phyloP scores from a whole-genome alignment of 2,888 invertebrate genomes.

The Dryococelus australis region DNA sequence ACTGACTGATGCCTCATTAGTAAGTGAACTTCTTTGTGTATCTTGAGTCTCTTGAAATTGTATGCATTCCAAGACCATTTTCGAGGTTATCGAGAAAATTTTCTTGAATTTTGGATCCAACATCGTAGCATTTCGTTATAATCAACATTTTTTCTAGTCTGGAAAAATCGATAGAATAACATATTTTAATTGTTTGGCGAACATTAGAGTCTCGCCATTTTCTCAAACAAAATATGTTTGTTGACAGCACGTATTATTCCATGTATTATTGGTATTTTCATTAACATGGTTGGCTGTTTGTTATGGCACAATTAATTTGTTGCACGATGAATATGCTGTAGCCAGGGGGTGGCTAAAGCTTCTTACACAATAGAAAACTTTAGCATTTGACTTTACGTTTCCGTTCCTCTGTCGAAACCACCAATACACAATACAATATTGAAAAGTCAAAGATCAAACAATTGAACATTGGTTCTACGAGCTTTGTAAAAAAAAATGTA shows the following conservation, averaged over 20 bases:
- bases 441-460: too few relatives aligned
- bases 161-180: background rate
- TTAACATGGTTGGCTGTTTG: constrained; percentile 26
- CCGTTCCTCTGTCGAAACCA: too few relatives aligned
- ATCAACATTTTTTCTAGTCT: background rate
- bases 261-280: constrained; percentile 28
- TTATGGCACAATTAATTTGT: constrained; percentile 28
- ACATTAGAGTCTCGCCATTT: background rate
- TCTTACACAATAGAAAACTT: too few relatives aligned
- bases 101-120: constrained; percentile 32
- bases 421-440: too few relatives aligned
- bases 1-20: background rate
- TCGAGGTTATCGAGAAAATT: background rate
- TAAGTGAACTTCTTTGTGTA: background rate
- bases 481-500: too few relatives aligned
- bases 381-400: too few relatives aligned
- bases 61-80: background rate
- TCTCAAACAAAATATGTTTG: background rate
- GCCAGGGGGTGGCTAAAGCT: too few relatives aligned
- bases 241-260: background rate
- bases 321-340: background rate
- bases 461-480: too few relatives aligned
- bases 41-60: background rate
- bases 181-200: background rate
- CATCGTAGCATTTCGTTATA: constrained; percentile 4